A percentile compares a stretch with the other conserved stretches of the same genome.
These are phyloP conservation scores for Gallinago media DNA, from an alignment of 2,113 vertebrate genomes.

Conservation along the genomic window DNA sequence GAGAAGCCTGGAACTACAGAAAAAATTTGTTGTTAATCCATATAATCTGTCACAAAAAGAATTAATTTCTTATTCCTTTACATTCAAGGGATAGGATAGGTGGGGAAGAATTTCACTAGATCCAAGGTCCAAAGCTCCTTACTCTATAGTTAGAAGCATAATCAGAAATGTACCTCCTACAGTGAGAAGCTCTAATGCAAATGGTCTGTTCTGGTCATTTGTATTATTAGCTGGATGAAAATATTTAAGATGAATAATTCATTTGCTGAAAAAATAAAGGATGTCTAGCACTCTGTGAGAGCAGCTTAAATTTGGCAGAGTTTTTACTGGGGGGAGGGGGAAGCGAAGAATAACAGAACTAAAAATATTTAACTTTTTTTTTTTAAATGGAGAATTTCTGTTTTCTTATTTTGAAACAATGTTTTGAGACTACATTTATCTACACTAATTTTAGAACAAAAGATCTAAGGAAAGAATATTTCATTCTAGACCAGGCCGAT, in stretches of 20 bases:
- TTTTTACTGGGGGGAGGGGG: not conserved
- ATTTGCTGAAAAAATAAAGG: not conserved
- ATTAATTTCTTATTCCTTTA: not conserved
- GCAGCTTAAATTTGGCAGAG: not conserved
- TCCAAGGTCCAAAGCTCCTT: not conserved
- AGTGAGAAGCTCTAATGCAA: not conserved
- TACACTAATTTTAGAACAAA: not conserved
- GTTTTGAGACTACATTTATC: not conserved
- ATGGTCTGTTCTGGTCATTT: not conserved
- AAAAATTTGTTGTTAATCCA: not conserved
- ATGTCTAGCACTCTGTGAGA: not conserved
- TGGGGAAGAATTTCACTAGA: not conserved
- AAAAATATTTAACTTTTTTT: not conserved
- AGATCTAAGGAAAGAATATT: not conserved
- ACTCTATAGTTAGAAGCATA: not conserved
- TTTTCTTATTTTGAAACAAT: not conserved
- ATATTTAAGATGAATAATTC: not conserved
- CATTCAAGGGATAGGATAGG: not conserved
- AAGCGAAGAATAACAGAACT: fast-evolving
- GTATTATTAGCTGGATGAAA: not conserved
- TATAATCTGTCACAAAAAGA: not conserved
- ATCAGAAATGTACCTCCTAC: not conserved
- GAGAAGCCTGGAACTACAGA: not conserved
- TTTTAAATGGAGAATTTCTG: not conserved
- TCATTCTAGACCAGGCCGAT: not conserved